Base-by-base conservation (phyloP, 2,113 vertebrate species). In the Gopherus flavomarginatus region DNA sequence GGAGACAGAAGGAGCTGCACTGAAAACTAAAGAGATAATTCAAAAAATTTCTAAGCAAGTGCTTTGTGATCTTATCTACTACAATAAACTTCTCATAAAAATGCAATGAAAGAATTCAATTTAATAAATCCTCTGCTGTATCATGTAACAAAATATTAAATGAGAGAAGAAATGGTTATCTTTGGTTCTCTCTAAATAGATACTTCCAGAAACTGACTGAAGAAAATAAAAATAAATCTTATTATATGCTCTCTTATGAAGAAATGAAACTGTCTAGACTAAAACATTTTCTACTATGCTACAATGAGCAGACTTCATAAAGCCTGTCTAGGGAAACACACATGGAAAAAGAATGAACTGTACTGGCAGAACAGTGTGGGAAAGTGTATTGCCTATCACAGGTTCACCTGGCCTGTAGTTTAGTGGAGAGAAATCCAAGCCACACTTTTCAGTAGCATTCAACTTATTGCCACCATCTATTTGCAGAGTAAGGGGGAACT, bases 61-160 rank as follows among this genome's bases (percentile, higher is more conserved):
- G 13, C 29, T 95, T 95, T 95, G 93, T 19, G 42, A 85, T 42
- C 1, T 62, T 78, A 27, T 56, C 56, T 44, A 85, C 87, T 83
- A 88, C 52, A 96, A 90, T 94, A 96, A 97, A 94, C 59, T 93
- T 95, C 93, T 92, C 92, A 86, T 78, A 86, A 96, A 90, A 95
- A 95, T 52, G 54, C 83, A 97, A 82, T 92, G n/a, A 96, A 95
- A 95, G 85, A 38, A 97, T 90, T 95, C 90, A 53, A 62, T 86
- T 88, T 94, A 95, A 96, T 92, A 93, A 97, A 93, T 80, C 52
- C 88, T 95, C 54, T 86, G 59, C 59, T 79, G 31, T 93, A 93
- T 92, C 50, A 84, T 65, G 87, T 77, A 95, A 94, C 95, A 92
- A 83, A 85, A 42, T 89, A 44, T 65, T 83, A 92, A 92, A 91